Evolutionary conservation across 1,140 invertebrate species (phyloP), one percentile per base, ranked within the genome.

Genomic region (Drosophila baimaii): DNA sequence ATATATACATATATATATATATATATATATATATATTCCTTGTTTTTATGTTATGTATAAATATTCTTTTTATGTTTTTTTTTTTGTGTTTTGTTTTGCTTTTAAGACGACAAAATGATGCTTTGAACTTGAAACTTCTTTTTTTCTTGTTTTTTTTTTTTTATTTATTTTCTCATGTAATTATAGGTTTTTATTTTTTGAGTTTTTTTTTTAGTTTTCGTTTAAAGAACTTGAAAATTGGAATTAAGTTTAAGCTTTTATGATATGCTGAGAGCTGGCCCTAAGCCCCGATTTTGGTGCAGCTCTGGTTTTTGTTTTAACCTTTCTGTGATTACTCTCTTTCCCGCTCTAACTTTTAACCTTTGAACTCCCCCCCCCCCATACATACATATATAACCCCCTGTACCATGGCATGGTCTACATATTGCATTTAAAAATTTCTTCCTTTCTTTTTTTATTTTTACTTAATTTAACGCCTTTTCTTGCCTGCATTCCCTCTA

Each of bases 91-190:
- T 62, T 21, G 35, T 59, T 23, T 39, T 31, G 47, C n/a, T 39
- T 58, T 58, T 72, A 77, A 88, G 79, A 86, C 79, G 79, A 88
- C 83, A 83, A 86, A 86, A 86, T 82, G 57, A 88, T 88, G 72
- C 66, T 85, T 84, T 85, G 81, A 84, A 84, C 81, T 84, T 81
- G 68, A 82, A 63, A 82, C 71, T 73, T 74, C 4, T 37, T 52
- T 37, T 76, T 56, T 51, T 33, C 33, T 33, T 47, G 17, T 27
- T 0, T 12, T 49, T 47, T 69, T 51, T 33, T 10, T 27, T 59
- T 19, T n/a, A 5, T 51, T 33, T 66, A 21, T 52, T 52, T 21
- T 23, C n/a, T 35, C 15, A n/a, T n/a, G 29, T 65, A 65, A 65
- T 65, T 27, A 39, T 56, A 54, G 33, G 19, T 37, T 37, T 57